Evolutionary conservation across 2,888 invertebrate species (phyloP), one percentile per base, ranked within the genome.

Genomic region (Nasonovia ribisnigri): DNA sequence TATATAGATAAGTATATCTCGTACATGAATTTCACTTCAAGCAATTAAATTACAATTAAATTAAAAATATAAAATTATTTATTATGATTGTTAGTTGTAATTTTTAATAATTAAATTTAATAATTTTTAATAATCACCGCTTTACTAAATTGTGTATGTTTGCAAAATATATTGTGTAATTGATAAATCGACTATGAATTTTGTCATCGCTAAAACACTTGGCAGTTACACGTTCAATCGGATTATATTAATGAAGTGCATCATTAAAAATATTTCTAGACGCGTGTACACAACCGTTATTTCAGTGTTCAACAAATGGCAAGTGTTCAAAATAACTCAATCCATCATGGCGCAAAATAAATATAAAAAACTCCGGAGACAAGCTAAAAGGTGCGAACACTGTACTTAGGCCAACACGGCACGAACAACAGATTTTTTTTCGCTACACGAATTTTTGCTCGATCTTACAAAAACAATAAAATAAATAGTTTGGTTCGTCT

Each of bases 261-360:
- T 91, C 57, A 91, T 84, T n/a, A 84, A 91, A 57, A 86, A 43
- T 10, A 43, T 54, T 51, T 51, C 54, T 16, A 26, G 29, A n/a
- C 10, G 43, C 54, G 54, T 48, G 2, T 46, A 87, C 13, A 60
- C 54, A 36, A 43, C 43, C 16, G 60, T 16, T 92, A 87, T 87
- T 87, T 87, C 48, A 60, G 92, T 92, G 87, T 87, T 67, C 42
- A 29, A n/a, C 87, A 87, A 87, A 57, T 87, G 57, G 86, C 92
- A 46, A 87, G 24, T 36, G 92, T 87, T 92, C 60, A 92, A 92
- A 92, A 92, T 87, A 91, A 91, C 91, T 91, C 86, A n/a, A 92
- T 92, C 87, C 87, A 87, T 92, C 86, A 92, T 36, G 46, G 46
- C 46, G 57, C 29, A 48, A 87, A 60, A 92, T 67, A 92, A 87